A percentile compares a stretch with the other conserved stretches of the same genome.
phyloP scores from a whole-genome alignment of 2,888 invertebrate species.

The Podabrus alpinus region DNA sequence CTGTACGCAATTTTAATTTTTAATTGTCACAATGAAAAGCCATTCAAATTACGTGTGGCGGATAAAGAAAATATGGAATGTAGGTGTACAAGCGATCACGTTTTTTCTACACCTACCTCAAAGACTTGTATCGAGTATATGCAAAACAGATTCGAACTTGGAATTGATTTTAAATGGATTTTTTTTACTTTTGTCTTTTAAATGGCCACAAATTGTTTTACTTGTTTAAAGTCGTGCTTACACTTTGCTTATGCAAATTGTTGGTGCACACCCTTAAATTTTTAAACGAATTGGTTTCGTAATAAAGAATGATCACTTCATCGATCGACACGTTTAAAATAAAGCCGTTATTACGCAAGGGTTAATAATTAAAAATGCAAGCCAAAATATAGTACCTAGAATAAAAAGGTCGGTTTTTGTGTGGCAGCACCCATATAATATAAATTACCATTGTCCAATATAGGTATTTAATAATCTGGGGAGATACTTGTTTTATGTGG shows the following conservation, averaged over 20 bases:
- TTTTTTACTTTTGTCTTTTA: background rate
- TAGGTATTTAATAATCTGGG: background rate
- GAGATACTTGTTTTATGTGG: background rate
- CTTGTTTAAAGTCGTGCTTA: background rate
- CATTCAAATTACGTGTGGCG: constrained; percentile 8
- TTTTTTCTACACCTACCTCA: constrained; percentile 27
- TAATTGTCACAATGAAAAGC: background rate
- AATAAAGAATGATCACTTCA: background rate
- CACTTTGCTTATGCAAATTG: background rate
- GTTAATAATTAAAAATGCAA: too few species aligned
- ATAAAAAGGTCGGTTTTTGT: too few species aligned
- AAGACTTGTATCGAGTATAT: constrained; percentile 24
- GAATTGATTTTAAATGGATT: constrained; percentile 22
- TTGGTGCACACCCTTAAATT: background rate
- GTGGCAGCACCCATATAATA: too few species aligned
- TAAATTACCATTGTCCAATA: background rate
- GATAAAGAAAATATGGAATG: constrained; percentile 2
- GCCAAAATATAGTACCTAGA: too few species aligned
- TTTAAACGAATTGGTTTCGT: background rate
- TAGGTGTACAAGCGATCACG: constrained; percentile 29
- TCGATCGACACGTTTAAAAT: too few species aligned
- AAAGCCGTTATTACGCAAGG: too few species aligned
- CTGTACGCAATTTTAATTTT: background rate
- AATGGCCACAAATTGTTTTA: background rate
- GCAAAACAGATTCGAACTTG: constrained; percentile 22